Evolutionary conservation across 2,888 invertebrate species (phyloP), one percentile per base, ranked within the genome.

Genomic region (Crematogaster levior): DNA sequence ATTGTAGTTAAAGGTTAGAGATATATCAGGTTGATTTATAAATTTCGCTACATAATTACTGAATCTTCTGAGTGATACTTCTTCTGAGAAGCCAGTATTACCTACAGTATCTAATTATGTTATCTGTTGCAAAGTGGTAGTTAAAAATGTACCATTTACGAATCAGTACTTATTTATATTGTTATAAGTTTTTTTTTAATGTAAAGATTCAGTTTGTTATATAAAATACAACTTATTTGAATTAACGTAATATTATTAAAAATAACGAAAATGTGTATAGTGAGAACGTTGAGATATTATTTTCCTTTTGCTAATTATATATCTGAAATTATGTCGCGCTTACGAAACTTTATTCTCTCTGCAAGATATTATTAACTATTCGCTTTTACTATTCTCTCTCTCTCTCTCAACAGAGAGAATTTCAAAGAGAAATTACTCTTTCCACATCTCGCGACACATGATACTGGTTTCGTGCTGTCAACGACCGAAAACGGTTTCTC

Each of bases 401-500:
- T 68, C 18, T 68, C 5, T n/a, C n/a, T n/a, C n/a, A 63, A 12
- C 21, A 30, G n/a, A n/a, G n/a, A 34, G 6, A 5, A 34, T 18
- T 70, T 65, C 18, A 10, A 30, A 70, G 43, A 77, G 72, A 77
- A 75, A 77, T 77, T 21, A 56, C 10, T 34, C 12, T 24, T 43
- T 21, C 12, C 5, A 40, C 53, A 18, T 77, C 18, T 77, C 40
- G 40, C 40, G 72, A 70, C 30, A 70, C 12, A 56, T 34, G 72
- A 75, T 75, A 51, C 27, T 37, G 40, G 6, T 30, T 70, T 21
- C 74, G 18, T n/a, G 34, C 30, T 34, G 72, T 73, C 74, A 84
- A 43, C 58, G 53, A 61, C 10, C 75, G 86, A 70, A 65, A 46
- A 68, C 58, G 48, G 85, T 86, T 82, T 82, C 75, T 51, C 77